phyloP scores from a whole-genome alignment of 2,888 invertebrate genomes.

The Rhimphoctona megacephalus region DNA sequence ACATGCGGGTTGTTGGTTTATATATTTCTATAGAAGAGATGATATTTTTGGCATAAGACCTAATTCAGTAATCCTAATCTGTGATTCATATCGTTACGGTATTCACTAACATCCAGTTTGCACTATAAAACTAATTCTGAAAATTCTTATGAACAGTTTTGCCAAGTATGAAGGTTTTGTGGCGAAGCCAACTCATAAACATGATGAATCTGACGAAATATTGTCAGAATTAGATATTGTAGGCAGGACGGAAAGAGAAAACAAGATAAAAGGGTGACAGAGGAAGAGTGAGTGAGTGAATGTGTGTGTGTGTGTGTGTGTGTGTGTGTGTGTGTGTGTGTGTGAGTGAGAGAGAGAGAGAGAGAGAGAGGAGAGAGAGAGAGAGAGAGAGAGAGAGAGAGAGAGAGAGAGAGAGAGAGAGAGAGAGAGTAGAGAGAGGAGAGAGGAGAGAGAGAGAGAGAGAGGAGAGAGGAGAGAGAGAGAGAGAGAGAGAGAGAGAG shows the following conservation, averaged over 20 bases:
- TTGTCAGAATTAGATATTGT: background rate
- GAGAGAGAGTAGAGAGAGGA: background rate
- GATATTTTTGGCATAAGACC: too few species aligned
- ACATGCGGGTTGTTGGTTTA: background rate
- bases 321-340: too few species aligned
- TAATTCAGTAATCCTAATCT: too few species aligned
- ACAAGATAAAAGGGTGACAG: background rate
- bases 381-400: slow-evolving; percentile 5
- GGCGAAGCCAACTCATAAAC: too few species aligned
- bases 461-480: background rate
- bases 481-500: slow-evolving; percentile 6
- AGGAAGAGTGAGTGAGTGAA: background rate
- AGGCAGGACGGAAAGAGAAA: background rate
- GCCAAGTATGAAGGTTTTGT: too few species aligned
- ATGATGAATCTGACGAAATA: background rate
- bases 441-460: slow-evolving; percentile 8
- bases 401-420: slow-evolving; percentile 2
- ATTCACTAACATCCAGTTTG: too few species aligned
- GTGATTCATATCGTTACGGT: too few species aligned
- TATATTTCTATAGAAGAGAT: too few species aligned
- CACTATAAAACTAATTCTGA: too few species aligned
- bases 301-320: too few species aligned
- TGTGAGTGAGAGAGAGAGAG: background rate
- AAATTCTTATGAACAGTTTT: too few species aligned
- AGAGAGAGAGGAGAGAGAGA: background rate